phyloP scores from a whole-genome alignment of 2,888 invertebrate species.

The Rhagophthalmus giganteus region DNA sequence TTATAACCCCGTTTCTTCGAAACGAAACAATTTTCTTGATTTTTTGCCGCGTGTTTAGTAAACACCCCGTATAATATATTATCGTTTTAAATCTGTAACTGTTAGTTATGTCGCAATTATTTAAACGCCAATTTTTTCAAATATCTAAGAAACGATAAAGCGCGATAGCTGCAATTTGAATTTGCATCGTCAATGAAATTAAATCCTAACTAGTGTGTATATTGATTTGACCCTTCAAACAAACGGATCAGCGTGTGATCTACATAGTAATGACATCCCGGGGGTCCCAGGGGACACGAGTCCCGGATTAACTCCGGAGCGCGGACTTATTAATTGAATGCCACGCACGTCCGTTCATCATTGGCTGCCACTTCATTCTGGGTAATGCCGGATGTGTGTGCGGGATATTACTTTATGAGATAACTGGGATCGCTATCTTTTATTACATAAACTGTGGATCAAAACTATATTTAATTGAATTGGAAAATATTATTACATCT shows the following conservation, averaged over 20 bases:
- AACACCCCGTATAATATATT: too few relatives aligned
- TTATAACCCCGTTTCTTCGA: too few relatives aligned
- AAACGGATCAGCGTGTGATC: slow-evolving; percentile 57
- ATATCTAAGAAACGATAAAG: too few relatives aligned
- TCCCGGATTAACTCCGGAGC: slow-evolving; percentile 54
- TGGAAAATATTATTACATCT: slow-evolving; percentile 5
- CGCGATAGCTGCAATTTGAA: slow-evolving; percentile 28
- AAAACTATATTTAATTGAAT: slow-evolving; percentile 25
- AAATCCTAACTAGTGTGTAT: slow-evolving; percentile 39
- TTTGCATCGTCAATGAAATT: slow-evolving; percentile 37
- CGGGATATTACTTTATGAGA: slow-evolving; percentile 50
- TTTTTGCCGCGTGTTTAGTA: too few relatives aligned
- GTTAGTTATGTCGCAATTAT: too few relatives aligned
- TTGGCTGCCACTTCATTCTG: slow-evolving; percentile 54
- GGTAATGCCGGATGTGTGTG: slow-evolving; percentile 50
- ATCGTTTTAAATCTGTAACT: too few relatives aligned
- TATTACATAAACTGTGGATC: slow-evolving; percentile 43
- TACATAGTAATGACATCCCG: slow-evolving; percentile 57
- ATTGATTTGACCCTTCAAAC: slow-evolving; percentile 52
- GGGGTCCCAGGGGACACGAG: slow-evolving; percentile 52
- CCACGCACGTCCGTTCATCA: slow-evolving; percentile 56
- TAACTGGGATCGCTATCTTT: slow-evolving; percentile 48
- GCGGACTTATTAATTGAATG: slow-evolving; percentile 56
- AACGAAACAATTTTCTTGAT: too few relatives aligned
- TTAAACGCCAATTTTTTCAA: too few relatives aligned